Conservation (phyloP, 2,113 vertebrate genomes). For the Equus quagga region DNA sequence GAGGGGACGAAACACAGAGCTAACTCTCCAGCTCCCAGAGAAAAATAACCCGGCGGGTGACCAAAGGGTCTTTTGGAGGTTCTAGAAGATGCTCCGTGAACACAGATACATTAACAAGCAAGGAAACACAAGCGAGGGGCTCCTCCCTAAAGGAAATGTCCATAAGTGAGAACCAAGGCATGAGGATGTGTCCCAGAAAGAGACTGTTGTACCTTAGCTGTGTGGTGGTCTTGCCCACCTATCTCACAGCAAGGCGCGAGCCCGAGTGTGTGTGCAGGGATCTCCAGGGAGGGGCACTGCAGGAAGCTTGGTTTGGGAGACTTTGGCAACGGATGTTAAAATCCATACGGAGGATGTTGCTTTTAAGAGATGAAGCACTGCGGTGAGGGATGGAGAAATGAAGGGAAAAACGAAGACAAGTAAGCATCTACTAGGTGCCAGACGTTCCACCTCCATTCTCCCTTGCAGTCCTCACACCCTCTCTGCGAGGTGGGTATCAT, state of each 20-base stretch:
- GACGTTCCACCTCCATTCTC: not conserved
- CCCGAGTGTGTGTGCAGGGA: fast-evolving
- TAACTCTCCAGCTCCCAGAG: not conserved
- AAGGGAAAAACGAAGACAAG: not conserved
- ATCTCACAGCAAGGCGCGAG: not conserved
- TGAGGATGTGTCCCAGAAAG: not conserved
- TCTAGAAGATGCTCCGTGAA: not conserved
- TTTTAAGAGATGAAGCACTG: not conserved
- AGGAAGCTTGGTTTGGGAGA: not conserved
- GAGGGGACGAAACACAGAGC: not conserved
- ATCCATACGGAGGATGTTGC: not conserved
- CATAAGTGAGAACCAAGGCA: not conserved
- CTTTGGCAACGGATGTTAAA: not conserved
- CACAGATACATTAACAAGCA: not conserved
- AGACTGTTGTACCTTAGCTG: fast-evolving
- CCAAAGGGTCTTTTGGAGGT: not conserved
- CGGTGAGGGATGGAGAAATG: not conserved
- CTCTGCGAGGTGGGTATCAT: not conserved
- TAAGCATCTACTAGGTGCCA: not conserved
- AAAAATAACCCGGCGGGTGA: not conserved
- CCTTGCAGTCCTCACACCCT: not conserved
- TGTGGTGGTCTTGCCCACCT: not conserved
- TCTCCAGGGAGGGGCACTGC: not conserved
- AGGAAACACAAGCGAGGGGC: not conserved
- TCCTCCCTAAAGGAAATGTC: not conserved